phyloP scores from a whole-genome alignment of 1,140 invertebrate genomes.

The Drosophila littoralis region DNA sequence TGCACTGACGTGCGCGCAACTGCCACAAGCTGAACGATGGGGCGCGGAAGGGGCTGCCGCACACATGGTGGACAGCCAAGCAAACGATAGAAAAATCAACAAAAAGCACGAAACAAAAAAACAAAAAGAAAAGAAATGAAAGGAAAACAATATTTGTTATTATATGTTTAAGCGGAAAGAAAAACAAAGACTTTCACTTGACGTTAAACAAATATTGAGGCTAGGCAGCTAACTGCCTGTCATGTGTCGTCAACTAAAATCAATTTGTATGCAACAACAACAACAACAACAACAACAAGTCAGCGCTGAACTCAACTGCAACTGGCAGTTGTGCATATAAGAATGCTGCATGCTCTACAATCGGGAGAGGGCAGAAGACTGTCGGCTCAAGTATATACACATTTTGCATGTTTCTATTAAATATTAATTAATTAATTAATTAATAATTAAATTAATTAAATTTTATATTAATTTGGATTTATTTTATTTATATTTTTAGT shows the following conservation, averaged over 20 bases:
- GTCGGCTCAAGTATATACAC: no score
- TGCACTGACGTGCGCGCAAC: constrained; percentile 50
- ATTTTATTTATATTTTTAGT: no score
- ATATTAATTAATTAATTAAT: no score
- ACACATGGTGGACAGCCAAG: constrained; percentile 9
- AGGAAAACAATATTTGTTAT: constrained; percentile 10
- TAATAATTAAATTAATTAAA: no score
- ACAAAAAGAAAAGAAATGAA: constrained; percentile 27
- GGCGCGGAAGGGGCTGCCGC: not conserved
- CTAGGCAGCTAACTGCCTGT: constrained; percentile 50
- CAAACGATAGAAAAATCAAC: constrained; percentile 8
- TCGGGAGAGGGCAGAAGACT: no score
- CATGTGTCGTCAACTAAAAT: constrained; percentile 71
- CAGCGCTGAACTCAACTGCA: no score
- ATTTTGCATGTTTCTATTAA: no score
- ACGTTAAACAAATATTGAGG: constrained; percentile 69
- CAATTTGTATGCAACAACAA: constrained; percentile 53
- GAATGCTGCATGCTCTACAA: not conserved
- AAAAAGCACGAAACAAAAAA: constrained; percentile 15
- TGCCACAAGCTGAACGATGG: not conserved
- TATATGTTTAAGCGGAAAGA: not conserved
- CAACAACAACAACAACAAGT: no score
- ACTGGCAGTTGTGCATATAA: not conserved
- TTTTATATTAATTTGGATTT: no score
- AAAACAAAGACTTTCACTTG: constrained; percentile 66